Evolutionary conservation across 2,797 vertebrate genomes (phyloP), one percentile per base, ranked within the genome.

Genomic region (Mergus octosetaceus): DNA sequence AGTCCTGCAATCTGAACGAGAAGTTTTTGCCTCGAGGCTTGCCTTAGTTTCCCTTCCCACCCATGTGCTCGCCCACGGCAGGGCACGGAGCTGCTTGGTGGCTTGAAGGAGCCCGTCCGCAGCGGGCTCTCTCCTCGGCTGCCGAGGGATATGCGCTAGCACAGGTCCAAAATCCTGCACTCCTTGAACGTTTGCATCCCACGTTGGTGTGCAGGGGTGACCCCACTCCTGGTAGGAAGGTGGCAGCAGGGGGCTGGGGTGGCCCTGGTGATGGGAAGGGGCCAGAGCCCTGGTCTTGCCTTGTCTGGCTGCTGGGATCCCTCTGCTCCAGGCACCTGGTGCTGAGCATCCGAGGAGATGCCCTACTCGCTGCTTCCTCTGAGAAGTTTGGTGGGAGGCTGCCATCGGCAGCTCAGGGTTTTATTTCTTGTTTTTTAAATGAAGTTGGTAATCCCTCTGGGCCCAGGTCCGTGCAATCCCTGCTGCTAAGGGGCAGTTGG

Each of bases 21-120:
- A 78, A 74, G 47, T 18, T 76, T 90, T 94, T 93, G 81, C 78
- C 70, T 89, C 6, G 14, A 76, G 84, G 83, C 70, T 83, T 87
- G 72, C 78, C 62, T 89, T 81, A 73, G 71, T 82, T 86, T 90
- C 70, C 77, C n/a, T 53, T 78, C 77, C 49, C 47, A n/a, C 36
- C 77, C 57, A 3, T 32, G 36, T 30, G 39, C 61, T 92, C 73
- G 82, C 71, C 74, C 92, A 21, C 64, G 56, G 57, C 85, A 77
- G 86, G 87, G 73, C 57, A 32, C 58, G 38, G 57, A 49, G 62
- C 89, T 89, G 79, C 92, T 96, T 91, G 2, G 5, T 49, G 62
- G 76, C 62, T 6, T n/a, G 87, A 77, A 75, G 83, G 87, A 30
- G 38, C 56, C 57, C 27, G 3, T 90, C 62, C 20, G 41, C 19